Base-by-base conservation (phyloP, 2,113 vertebrate genomes). In the Pelobates fuscus region DNA sequence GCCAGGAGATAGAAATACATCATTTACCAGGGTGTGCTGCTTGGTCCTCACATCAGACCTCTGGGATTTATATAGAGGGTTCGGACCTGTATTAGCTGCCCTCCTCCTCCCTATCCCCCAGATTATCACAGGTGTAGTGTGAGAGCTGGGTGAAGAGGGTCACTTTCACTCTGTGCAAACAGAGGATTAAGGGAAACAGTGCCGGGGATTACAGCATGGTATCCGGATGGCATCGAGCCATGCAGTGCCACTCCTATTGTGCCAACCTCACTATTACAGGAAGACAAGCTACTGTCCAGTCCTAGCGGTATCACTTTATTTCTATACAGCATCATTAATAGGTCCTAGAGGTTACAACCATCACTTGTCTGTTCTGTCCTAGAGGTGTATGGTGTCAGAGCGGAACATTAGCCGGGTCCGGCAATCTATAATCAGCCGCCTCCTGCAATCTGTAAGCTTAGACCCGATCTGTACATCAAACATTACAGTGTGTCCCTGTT, bases 1-100 rank as follows among this genome's bases (percentile, higher is more conserved):
- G 55, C 46, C 73, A 77, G 12, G 43, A 68, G 18, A 21, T 64
- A 25, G 37, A 49, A 18, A 61, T 68, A 68, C 73, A 77, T 77
- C 55, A 68, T 77, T 49, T 18, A 8, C 12, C 12, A 21, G 26
- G 20, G 15, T 29, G 4, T 7, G 10, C 5, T 1, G 41, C 15
- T 41, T 20, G 52, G 46, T 62, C 25, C 43, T 46, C 8, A 46
- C 11, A 18, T 25, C 8, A 20, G 8, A 25, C 5, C 2, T 24
- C n/a, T 10, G 0, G 27, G 55, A 8, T 37, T 61, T 76, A 68
- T 77, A 70, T 70, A 68, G 21, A 65, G 29, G 18, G 17, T 6
- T n/a, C 30, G 21, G 26, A 18, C 30, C 68, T 29, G 21, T 23
- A 27, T 32, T 32, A 41, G 25, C 14, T 8, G 25, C 70, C 43